These are phyloP conservation scores for Carettochelys insculpta DNA, from an alignment of 2,113 vertebrate genomes.

Conservation along the genomic window DNA sequence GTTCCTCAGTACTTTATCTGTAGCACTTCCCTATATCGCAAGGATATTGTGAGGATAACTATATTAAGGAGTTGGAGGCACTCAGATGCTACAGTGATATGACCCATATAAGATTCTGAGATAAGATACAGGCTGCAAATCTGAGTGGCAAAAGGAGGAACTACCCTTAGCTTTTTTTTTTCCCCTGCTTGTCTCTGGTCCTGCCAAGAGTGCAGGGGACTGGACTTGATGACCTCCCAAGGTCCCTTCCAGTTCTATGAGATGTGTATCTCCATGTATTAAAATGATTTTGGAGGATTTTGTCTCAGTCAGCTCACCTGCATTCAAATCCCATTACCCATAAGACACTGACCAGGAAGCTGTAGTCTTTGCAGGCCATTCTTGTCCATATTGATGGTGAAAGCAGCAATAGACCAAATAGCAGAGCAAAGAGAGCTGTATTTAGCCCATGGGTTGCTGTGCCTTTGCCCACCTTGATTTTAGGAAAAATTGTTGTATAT, in stretches of 20 bases:
- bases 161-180: neutral
- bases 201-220: too few relatives aligned
- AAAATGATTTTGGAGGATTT: neutral
- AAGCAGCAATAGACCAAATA: neutral
- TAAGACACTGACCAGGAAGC: neutral
- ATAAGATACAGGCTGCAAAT: neutral
- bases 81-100: too few relatives aligned
- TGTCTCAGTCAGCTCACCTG: neutral
- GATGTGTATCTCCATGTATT: too few relatives aligned
- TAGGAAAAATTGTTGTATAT: neutral
- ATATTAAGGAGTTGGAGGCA: too few relatives aligned
- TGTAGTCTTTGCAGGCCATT: neutral
- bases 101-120: neutral
- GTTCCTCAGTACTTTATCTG: too few relatives aligned
- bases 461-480: neutral
- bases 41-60: too few relatives aligned
- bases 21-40: too few relatives aligned
- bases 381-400: neutral
- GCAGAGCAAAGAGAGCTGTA: neutral
- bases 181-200: too few relatives aligned
- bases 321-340: neutral
- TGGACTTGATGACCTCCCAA: too few relatives aligned
- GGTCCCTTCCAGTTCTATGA: too few relatives aligned
- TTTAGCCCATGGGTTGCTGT: rapidly evolving
- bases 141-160: neutral